Evolutionary conservation across 2,113 vertebrate species (phyloP).

Genomic region (Alouatta palliata): DNA sequence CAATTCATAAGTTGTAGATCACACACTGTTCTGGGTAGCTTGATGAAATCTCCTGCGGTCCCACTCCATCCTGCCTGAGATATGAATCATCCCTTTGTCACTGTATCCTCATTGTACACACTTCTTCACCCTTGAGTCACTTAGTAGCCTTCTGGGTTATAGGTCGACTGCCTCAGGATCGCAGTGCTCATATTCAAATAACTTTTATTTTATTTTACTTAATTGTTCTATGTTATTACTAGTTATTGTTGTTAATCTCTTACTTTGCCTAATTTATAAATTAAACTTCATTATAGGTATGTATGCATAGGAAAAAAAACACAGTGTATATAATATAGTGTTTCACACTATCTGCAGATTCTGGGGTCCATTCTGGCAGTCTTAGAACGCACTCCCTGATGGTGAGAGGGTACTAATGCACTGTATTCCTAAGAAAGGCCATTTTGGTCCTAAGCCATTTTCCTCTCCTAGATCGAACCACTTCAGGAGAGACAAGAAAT

Average conservation of each 20-base stretch:
- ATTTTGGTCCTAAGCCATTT: background rate
- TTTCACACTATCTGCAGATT: background rate
- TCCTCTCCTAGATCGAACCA: background rate
- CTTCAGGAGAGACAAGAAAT: background rate
- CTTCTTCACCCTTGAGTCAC: background rate
- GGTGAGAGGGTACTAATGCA: background rate
- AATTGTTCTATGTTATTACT: background rate
- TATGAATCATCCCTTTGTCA: background rate
- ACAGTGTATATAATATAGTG: background rate
- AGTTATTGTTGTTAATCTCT: background rate
- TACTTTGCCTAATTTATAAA: background rate
- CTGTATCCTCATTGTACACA: background rate
- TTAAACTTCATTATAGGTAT: background rate
- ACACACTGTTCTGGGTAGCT: background rate
- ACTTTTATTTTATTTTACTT: background rate
- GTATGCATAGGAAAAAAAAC: background rate
- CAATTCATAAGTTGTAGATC: background rate
- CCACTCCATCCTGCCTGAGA: background rate
- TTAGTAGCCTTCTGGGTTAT: background rate
- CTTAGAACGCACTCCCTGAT: background rate
- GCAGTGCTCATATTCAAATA: background rate
- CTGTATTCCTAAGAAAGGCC: background rate
- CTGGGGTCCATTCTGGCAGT: background rate
- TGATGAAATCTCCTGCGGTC: background rate
- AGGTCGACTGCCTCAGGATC: background rate